Evolutionary conservation across 2,888 invertebrate species (phyloP).

Genomic region (Drosophila leonis): DNA sequence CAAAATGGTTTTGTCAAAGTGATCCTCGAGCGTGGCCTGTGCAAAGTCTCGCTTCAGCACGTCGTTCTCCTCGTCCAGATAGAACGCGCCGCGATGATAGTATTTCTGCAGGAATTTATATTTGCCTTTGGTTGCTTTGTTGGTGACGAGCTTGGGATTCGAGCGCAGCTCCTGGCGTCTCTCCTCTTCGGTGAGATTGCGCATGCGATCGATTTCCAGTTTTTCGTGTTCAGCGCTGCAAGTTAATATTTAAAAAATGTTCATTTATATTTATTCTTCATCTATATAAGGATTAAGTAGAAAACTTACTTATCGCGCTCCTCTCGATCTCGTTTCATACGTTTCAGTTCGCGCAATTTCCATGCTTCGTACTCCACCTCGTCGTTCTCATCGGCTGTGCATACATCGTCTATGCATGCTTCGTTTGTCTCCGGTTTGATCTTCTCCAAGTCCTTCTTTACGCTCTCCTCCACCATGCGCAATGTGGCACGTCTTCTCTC

Average conservation of each 20-base stretch:
- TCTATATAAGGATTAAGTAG: background rate
- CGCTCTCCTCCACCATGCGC: slow-evolving; percentile 95
- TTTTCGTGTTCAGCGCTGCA: slow-evolving; percentile 93
- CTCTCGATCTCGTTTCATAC: slow-evolving; percentile 98
- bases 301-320: slow-evolving; percentile 94
- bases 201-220: slow-evolving; percentile 94
- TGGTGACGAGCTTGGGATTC: slow-evolving; percentile 97
- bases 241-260: slow-evolving; percentile 39
- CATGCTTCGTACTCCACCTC: slow-evolving; percentile 98
- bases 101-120: slow-evolving; percentile 99
- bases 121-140: slow-evolving; percentile 98
- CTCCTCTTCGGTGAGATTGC: slow-evolving; percentile 98
- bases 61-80: slow-evolving; percentile 96
- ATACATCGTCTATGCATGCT: slow-evolving; percentile 93
- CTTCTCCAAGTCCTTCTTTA: slow-evolving; percentile 91
- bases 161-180: slow-evolving; percentile 93
- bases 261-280: background rate
- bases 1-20: slow-evolving; percentile 99
- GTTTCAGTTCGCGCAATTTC: slow-evolving; percentile 98
- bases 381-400: slow-evolving; percentile 97
- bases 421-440: slow-evolving; percentile 89
- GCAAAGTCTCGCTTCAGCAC: slow-evolving; percentile 97
- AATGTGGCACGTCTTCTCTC: slow-evolving; percentile 95
- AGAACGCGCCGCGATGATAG: slow-evolving; percentile 99
- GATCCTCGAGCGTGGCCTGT: slow-evolving; percentile 98